Base-by-base conservation (phyloP, 2,797 vertebrate species). In the Kryptopterus vitreolus region DNA sequence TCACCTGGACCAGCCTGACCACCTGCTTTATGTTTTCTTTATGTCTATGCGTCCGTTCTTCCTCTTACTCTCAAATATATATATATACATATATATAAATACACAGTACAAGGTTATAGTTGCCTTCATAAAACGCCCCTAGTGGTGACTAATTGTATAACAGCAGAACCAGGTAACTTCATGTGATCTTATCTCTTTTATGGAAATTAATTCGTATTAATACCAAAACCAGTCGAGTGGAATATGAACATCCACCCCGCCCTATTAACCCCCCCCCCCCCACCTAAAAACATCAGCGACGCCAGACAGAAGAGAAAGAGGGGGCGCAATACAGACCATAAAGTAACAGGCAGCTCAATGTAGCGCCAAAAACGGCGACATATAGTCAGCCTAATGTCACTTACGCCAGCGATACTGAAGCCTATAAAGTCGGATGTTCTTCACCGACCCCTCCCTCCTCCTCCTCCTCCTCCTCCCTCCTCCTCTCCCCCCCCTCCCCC, bases 301-400 rank as follows among this genome's bases (percentile, higher is more conserved):
- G 10, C 38, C 38, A 43, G 38, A 43, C 38, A 43, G 38, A 43
- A 48, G 15, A 20, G 35, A 29, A 46, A 63, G 69, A 72, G 69
- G 81, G n/a, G 24, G 29, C 22, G 55, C 78, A 48, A 78, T 57
- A 53, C 12, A 55, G 78, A 74, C 76, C 77, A 72, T 84, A 83
- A 70, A 82, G 82, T 61, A 18, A 81, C 77, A 81, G 69, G 29
- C 80, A 81, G 83, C 80, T 43, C 81, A 76, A 46, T 59, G 78
- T 52, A 83, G 66, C 52, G 73, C 88, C 84, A 89, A 92, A 93
- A 93, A 78, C 50, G 38, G 87, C 52, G 86, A 90, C 90, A 87
- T 90, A 88, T 89, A 91, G 90, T 72, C 92, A 82, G 89, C 90
- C 91, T 93, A 93, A 94, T 93, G 92, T 93, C 90, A 92, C 88